These are phyloP conservation scores for Apistogramma diplotaenia DNA, from an alignment of 2,113 vertebrate species.

Conservation along the genomic window DNA sequence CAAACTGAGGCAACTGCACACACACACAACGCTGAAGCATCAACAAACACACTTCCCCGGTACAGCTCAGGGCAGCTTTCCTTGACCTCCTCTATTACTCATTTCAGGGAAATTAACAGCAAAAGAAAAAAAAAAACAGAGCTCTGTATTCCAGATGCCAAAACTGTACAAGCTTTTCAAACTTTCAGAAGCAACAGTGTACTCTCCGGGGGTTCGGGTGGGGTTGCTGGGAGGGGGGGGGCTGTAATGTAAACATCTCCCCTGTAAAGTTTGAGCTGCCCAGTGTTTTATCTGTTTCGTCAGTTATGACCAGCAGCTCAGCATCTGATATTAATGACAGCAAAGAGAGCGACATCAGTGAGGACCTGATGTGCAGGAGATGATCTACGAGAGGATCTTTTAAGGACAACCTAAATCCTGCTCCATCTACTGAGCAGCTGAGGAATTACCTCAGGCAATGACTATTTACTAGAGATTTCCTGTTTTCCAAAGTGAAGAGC, in stretches of 20 bases:
- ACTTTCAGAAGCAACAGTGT: not conserved
- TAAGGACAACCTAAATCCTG: not conserved
- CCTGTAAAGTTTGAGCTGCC: not conserved
- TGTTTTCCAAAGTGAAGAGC: not conserved
- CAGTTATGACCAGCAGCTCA: slow-evolving; percentile 9
- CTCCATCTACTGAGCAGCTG: slow-evolving; percentile 41
- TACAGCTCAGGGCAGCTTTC: not conserved
- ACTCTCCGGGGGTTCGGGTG: not conserved
- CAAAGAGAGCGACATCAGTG: slow-evolving; percentile 3
- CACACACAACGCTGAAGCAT: slow-evolving; percentile 2
- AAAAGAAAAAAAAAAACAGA: not conserved
- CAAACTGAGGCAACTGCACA: not conserved
- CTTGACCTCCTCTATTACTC: slow-evolving; percentile 5
- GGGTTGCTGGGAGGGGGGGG: no score
- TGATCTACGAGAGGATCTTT: not conserved
- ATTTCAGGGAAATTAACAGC: slow-evolving; percentile 4
- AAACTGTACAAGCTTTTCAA: not conserved
- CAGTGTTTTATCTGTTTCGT: not conserved
- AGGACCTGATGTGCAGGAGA: not conserved
- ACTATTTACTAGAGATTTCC: not conserved
- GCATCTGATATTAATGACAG: slow-evolving; percentile 21
- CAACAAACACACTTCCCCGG: not conserved
- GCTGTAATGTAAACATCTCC: not conserved
- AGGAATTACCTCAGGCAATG: slow-evolving; percentile 8
- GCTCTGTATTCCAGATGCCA: not conserved